Conservation (phyloP, 2,888 invertebrate genomes). For the Diabrotica balteata region DNA sequence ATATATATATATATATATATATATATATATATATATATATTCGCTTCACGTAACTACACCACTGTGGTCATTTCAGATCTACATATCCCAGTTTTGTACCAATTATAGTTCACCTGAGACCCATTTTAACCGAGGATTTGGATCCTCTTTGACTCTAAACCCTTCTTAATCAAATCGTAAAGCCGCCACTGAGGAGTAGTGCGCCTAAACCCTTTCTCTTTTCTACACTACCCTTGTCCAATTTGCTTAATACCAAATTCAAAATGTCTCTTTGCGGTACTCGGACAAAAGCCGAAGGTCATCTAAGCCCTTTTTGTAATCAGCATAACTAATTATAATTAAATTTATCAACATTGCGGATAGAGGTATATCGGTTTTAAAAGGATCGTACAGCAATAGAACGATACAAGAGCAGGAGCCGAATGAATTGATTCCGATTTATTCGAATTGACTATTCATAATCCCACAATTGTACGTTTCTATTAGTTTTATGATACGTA, state of each 20-base stretch:
- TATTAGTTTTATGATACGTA: too few species aligned
- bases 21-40: too few species aligned
- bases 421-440: too few species aligned
- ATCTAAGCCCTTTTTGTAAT: constrained; percentile 32
- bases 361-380: neutral
- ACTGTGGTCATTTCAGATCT: neutral
- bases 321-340: constrained; percentile 34
- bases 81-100: neutral
- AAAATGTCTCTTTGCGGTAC: constrained; percentile 30
- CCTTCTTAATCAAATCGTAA: constrained; percentile 7
- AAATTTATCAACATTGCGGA: constrained; percentile 25
- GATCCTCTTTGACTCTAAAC: neutral
- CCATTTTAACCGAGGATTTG: neutral
- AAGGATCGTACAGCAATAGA: too few species aligned
- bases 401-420: too few species aligned
- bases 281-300: constrained; percentile 30
- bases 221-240: constrained; percentile 25
- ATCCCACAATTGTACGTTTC: too few species aligned
- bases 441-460: too few species aligned
- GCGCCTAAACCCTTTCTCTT: constrained; percentile 8
- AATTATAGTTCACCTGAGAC: neutral
- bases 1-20: too few species aligned
- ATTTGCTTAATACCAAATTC: constrained; percentile 31
- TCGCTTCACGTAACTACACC: neutral
- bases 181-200: constrained; percentile 1